A percentile compares a stretch with the other conserved stretches of the same genome.
These are phyloP conservation scores for Raja brachyura DNA, from an alignment of 2,113 vertebrate species.

Conservation along the genomic window DNA sequence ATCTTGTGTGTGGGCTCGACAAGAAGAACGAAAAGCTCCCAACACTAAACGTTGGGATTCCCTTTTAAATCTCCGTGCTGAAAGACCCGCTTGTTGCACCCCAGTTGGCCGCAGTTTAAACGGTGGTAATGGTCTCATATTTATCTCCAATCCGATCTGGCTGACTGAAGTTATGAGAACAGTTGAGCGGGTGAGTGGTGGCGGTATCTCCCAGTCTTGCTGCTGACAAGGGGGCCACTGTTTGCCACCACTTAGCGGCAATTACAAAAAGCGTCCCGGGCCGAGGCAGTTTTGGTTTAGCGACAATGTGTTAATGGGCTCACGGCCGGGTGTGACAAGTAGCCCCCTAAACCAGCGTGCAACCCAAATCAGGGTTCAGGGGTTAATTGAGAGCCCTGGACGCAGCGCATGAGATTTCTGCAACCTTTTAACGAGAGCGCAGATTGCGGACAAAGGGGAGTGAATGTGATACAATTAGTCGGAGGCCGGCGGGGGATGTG, in stretches of 20 bases:
- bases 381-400: conserved; percentile 90
- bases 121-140: conserved; percentile 46
- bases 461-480: conserved; percentile 94
- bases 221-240: conserved; percentile 71
- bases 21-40: too few relatives aligned
- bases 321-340: conserved; percentile 84
- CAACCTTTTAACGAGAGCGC: conserved; percentile 71
- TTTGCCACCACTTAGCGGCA: conserved; percentile 81
- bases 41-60: too few relatives aligned
- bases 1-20: too few relatives aligned
- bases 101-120: conserved; percentile 51
- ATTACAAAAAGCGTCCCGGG: conserved; percentile 68
- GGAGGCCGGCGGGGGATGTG: conserved; percentile 54
- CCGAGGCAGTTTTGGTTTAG: conserved; percentile 89
- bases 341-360: conserved; percentile 69
- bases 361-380: conserved; percentile 71
- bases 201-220: conserved; percentile 50
- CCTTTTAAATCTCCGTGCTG: not conserved
- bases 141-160: conserved; percentile 56
- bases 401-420: conserved; percentile 84
- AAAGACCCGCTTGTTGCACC: conserved; percentile 39
- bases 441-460: conserved; percentile 71
- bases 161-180: conserved; percentile 52
- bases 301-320: conserved; percentile 85
- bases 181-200: conserved; percentile 44